These are phyloP conservation scores for Glaucopsyche alexis DNA, from an alignment of 2,888 invertebrate genomes.

Conservation along the genomic window DNA sequence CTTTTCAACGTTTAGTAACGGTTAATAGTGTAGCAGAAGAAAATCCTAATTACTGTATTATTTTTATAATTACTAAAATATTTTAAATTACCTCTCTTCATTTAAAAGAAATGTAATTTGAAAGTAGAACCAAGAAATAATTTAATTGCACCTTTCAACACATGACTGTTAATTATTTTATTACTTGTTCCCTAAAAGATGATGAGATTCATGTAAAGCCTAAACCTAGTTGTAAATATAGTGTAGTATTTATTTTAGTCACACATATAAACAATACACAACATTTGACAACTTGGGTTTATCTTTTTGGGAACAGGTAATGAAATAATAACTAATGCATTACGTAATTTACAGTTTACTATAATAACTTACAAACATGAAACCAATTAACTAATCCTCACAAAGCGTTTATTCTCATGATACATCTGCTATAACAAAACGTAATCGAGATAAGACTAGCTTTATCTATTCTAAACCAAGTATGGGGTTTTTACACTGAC, in stretches of 20 bases:
- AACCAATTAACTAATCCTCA: background rate
- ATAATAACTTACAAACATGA: background rate
- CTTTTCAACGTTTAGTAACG: slow-evolving; percentile 1
- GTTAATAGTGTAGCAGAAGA: background rate
- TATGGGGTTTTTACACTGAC: background rate
- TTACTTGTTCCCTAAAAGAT: background rate
- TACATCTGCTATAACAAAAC: background rate
- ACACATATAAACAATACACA: background rate
- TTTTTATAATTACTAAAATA: background rate
- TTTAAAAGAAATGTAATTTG: background rate
- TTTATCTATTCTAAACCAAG: background rate
- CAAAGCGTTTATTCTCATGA: slow-evolving; percentile 8
- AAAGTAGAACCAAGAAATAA: slow-evolving; percentile 1
- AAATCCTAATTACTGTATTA: background rate
- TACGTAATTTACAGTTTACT: background rate
- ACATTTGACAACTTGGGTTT: too few relatives aligned
- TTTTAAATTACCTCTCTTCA: background rate
- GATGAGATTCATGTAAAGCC: background rate
- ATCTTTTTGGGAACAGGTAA: too few relatives aligned
- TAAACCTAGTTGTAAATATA: too few relatives aligned
- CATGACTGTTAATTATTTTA: background rate
- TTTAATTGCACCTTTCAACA: background rate
- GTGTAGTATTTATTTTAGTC: too few relatives aligned
- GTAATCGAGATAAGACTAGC: slow-evolving; percentile 4
- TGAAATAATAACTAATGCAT: background rate